Base-by-base conservation (phyloP, 2,888 invertebrate species). In the Timandra comae region DNA sequence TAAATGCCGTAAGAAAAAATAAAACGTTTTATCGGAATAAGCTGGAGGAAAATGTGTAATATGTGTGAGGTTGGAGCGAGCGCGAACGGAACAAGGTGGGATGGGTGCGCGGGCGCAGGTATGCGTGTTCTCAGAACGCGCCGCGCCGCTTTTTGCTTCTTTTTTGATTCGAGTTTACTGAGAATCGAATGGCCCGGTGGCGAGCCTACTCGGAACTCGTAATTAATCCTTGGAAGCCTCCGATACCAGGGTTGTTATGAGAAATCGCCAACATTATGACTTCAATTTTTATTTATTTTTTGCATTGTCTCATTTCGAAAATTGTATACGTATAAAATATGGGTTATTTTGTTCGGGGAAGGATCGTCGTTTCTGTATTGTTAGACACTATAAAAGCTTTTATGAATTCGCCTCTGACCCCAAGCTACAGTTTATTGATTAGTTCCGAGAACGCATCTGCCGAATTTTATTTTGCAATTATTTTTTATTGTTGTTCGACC, bases 151-250 rank as follows among this genome's bases (percentile, higher is more conserved):
- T 85, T 85, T 85, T 84, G 82, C 77, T 81, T 75, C 78, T 84
- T 84, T 85, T 85, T 84, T 80, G 82, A 80, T 80, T 80, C 73
- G 66, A 79, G 71, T 77, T 76, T 84, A 85, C 84, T 63, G 53
- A 81, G 84, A 85, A 85, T 67, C 75, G 74, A 75, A 80, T 76
- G 79, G 78, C 75, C 79, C 75, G 81, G 80, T 80, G 82, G 81
- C 79, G 76, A 76, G 52, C 70, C 78, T 85, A 85, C 84, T 79
- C 74, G 74, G 84, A 85, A 85, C 80, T 70, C 79, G 73, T 85
- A 85, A 84, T 85, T 84, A 84, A 84, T 84, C 84, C 84, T 75
- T 75, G 75, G 84, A 84, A 82, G 79, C 84, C 84, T 85, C 67
- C 79, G 53, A 77, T 70, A 71, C 72, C 61, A 79, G 78, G 84